Percentiles rank a stretch among this genome's conserved stretches.
These are phyloP conservation scores for Coregonus clupeaformis DNA, from an alignment of 2,113 vertebrate species.

Conservation along the genomic window DNA sequence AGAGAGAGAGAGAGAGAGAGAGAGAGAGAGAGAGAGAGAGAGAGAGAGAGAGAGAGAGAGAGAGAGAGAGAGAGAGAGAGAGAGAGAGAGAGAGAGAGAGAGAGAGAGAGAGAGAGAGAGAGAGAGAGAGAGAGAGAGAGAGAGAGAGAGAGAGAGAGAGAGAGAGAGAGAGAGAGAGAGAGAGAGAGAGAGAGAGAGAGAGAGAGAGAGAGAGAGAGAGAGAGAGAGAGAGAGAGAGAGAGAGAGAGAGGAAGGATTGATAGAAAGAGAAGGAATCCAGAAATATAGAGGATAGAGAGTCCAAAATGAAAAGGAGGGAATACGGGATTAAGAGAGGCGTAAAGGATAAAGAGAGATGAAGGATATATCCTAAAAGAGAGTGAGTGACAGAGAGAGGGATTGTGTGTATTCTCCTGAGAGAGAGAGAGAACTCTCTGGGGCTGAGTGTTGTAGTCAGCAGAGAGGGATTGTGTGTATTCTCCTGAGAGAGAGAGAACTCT, in stretches of 20 bases:
- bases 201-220: constrained; percentile 16
- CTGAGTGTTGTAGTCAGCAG: no score
- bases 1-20: constrained; percentile 15
- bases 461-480: no score
- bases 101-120: constrained; percentile 11
- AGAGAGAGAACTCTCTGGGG: no score
- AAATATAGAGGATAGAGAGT: not conserved
- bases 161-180: constrained; percentile 4
- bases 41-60: constrained; percentile 37
- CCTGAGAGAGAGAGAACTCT: no score
- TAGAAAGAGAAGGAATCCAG: not conserved
- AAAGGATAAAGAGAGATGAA: no score
- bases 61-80: constrained; percentile 14
- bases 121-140: constrained; percentile 34
- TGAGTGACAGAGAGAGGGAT: no score
- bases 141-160: constrained; percentile 37
- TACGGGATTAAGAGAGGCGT: no score
- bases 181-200: constrained; percentile 45
- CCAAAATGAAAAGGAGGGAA: no score
- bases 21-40: constrained; percentile 34
- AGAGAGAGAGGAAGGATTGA: constrained; percentile 7
- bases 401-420: no score
- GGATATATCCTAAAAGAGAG: no score
- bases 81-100: constrained; percentile 45
- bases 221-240: constrained; percentile 29